phyloP scores from a whole-genome alignment of 2,888 invertebrate species.

The Leucania comma region DNA sequence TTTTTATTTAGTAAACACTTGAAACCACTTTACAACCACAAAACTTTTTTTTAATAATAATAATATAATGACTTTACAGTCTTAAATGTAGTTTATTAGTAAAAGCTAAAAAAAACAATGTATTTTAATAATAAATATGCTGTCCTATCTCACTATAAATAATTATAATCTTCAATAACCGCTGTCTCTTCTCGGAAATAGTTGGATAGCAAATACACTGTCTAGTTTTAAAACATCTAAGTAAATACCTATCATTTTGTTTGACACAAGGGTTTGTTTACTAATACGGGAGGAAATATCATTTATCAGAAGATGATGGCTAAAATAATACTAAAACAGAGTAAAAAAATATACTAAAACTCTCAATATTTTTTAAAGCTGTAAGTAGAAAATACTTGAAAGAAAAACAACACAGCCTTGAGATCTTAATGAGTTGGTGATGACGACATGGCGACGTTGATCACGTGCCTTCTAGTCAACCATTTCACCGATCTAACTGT shows the following conservation, averaged over 20 bases:
- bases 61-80: background rate
- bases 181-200: background rate
- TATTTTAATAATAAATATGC: too few species aligned
- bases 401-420: conserved; percentile 48
- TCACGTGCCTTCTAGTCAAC: conserved; percentile 63
- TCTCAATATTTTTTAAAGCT: conserved; percentile 22
- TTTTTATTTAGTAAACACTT: background rate
- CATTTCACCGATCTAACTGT: conserved; percentile 50
- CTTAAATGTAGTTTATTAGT: background rate
- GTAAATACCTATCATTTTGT: too few species aligned
- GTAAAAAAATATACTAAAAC: conserved; percentile 29
- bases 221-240: background rate
- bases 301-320: background rate
- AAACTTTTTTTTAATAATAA: background rate
- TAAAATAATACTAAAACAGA: background rate
- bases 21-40: background rate
- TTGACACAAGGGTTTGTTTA: background rate
- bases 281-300: background rate
- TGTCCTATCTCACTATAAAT: too few species aligned
- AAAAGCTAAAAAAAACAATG: too few species aligned
- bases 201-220: background rate
- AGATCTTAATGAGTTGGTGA: conserved; percentile 35
- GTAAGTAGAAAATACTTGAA: conserved; percentile 22
- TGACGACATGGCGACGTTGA: conserved; percentile 45
- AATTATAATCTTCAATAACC: background rate